These are phyloP conservation scores for Drosophila nigricruria DNA, from an alignment of 2,888 invertebrate species.

Conservation along the genomic window DNA sequence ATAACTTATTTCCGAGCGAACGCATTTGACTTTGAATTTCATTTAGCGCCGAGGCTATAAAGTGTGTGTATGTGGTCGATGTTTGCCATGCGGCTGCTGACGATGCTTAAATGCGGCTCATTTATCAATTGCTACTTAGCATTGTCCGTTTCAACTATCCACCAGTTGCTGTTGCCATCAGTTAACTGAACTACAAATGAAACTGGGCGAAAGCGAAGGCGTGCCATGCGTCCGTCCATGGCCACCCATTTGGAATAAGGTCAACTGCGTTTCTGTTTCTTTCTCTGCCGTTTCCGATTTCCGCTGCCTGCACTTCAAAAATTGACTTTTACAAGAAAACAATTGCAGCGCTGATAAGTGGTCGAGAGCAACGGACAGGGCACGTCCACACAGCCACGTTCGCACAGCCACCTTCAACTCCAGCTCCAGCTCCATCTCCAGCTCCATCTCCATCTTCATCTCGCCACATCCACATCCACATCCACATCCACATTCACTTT, in stretches of 20 bases:
- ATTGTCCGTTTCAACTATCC: slow-evolving; percentile 58
- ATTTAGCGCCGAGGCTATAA: slow-evolving; percentile 54
- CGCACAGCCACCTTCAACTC: slow-evolving; percentile 30
- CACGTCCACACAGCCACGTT: slow-evolving; percentile 47
- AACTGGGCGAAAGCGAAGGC: background rate
- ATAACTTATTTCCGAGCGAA: slow-evolving; percentile 78
- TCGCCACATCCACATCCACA: background rate
- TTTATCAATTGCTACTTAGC: slow-evolving; percentile 80
- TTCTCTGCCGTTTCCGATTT: slow-evolving; percentile 72
- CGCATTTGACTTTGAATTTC: slow-evolving; percentile 79
- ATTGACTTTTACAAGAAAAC: slow-evolving; percentile 80
- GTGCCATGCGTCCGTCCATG: background rate
- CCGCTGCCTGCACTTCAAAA: slow-evolving; percentile 75
- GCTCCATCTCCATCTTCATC: background rate
- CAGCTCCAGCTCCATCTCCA: background rate
- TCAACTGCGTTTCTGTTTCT: slow-evolving; percentile 63
- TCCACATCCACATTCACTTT: slow-evolving; percentile 1
- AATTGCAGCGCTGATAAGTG: slow-evolving; percentile 77
- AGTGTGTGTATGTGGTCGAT: slow-evolving; percentile 18
- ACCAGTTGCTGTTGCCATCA: slow-evolving; percentile 74
- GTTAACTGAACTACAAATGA: slow-evolving; percentile 20
- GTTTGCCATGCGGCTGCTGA: slow-evolving; percentile 59
- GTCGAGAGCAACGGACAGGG: slow-evolving; percentile 60
- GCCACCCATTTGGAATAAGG: slow-evolving; percentile 56
- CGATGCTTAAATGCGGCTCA: slow-evolving; percentile 76